Percentiles rank a stretch among this genome's conserved stretches.
Conservation (phyloP, 1,140 invertebrate genomes). For the Nasonia giraulti region DNA sequence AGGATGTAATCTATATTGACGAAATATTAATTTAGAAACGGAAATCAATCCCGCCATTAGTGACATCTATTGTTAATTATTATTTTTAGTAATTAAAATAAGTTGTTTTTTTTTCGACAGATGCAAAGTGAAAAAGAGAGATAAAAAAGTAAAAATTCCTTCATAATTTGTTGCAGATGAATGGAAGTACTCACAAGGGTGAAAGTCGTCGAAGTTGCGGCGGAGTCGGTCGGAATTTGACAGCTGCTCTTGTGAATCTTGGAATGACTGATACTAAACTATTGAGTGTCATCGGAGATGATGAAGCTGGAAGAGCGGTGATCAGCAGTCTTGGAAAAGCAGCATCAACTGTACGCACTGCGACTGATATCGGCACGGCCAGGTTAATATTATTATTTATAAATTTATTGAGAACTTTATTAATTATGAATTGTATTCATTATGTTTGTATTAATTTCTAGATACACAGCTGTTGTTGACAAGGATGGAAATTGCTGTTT, state of each 20-base stretch:
- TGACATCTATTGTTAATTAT: no score
- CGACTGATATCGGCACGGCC: slow-evolving; percentile 66
- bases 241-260: slow-evolving; percentile 86
- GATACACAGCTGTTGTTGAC: slow-evolving; percentile 85
- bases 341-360: slow-evolving; percentile 62
- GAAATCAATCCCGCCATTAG: no score
- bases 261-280: slow-evolving; percentile 79
- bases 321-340: slow-evolving; percentile 72
- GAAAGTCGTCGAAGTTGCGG: slow-evolving; percentile 81
- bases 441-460: slow-evolving; percentile 52
- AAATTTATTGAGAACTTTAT: not conserved
- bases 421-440: not conserved
- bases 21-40: no score
- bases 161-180: slow-evolving; percentile 75
- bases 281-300: slow-evolving; percentile 87
- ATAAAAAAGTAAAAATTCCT: not conserved
- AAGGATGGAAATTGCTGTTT: slow-evolving; percentile 84
- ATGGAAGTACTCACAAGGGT: slow-evolving; percentile 86
- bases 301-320: slow-evolving; percentile 74
- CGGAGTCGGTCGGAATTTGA: slow-evolving; percentile 94
- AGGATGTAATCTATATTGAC: no score
- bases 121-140: not conserved
- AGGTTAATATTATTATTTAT: slow-evolving; percentile 62
- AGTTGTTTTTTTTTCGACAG: no score
- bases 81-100: no score